phyloP scores from a whole-genome alignment of 2,113 vertebrate genomes.

The Lathamus discolor region DNA sequence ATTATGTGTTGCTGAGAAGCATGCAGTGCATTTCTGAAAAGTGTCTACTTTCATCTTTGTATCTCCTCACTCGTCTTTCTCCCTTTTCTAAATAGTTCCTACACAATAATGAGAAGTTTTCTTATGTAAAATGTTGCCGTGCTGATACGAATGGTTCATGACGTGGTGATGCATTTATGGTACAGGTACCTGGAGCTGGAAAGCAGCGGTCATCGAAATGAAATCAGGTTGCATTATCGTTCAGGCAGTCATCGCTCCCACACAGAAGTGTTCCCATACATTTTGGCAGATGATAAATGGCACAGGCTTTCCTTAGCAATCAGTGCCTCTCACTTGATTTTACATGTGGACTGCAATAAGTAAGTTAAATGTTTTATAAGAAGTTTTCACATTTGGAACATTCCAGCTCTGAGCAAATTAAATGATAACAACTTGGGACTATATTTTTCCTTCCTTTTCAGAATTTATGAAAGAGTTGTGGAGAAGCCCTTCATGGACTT shows the following conservation, averaged over 20 bases:
- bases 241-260: constrained; percentile 86
- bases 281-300: constrained; percentile 94
- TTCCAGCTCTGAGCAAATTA: not conserved
- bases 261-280: constrained; percentile 95
- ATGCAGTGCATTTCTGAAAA: not conserved
- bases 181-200: constrained; percentile 93
- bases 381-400: not conserved
- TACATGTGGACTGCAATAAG: constrained; percentile 97
- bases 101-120: not conserved
- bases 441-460: constrained; percentile 50
- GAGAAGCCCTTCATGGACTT: constrained; percentile 91
- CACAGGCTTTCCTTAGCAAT: constrained; percentile 92
- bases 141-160: not conserved
- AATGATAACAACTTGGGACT: not conserved
- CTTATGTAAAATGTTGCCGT: not conserved
- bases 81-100: not conserved
- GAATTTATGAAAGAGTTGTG: constrained; percentile 96
- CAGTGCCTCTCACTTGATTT: constrained; percentile 92
- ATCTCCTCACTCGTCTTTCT: not conserved
- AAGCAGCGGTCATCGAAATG: constrained; percentile 95
- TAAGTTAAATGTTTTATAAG: constrained; percentile 63
- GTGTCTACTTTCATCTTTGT: not conserved
- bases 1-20: not conserved
- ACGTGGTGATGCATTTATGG: constrained; percentile 4
- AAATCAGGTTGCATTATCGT: constrained; percentile 93